A percentile compares a stretch with the other conserved stretches of the same genome.
These are phyloP conservation scores for Micromys minutus DNA, from an alignment of 2,113 vertebrate species.

Conservation along the genomic window DNA sequence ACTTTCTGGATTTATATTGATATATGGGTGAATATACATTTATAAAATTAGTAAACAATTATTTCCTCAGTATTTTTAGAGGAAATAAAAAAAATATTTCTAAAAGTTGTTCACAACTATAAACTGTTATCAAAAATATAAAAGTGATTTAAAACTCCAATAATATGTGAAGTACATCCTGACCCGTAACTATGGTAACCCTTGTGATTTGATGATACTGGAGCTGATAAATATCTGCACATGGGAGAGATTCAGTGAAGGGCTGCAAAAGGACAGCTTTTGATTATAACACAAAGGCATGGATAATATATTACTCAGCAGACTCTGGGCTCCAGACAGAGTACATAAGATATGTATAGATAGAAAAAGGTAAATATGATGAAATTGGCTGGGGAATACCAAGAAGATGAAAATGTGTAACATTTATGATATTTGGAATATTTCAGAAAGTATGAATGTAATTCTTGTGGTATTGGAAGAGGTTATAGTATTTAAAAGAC, in stretches of 20 bases:
- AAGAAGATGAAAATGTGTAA: neutral
- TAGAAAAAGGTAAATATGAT: neutral
- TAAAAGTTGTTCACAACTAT: neutral
- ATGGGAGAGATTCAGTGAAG: neutral
- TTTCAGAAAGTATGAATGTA: neutral
- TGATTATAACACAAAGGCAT: neutral
- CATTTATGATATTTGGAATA: neutral
- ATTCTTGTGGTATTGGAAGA: neutral
- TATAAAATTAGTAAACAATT: neutral
- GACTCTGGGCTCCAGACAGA: neutral
- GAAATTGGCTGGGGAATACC: neutral
- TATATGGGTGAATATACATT: neutral
- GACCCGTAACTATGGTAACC: neutral
- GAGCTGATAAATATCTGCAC: neutral
- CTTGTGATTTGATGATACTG: neutral
- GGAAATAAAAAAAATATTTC: neutral
- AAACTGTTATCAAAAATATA: neutral
- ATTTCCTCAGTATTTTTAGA: neutral
- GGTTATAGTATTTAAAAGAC: neutral
- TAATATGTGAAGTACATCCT: neutral
- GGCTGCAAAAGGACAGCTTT: accelerated
- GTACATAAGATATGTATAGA: neutral
- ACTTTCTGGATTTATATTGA: neutral
- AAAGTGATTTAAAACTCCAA: neutral
- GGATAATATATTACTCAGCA: neutral